Percentiles rank a stretch among this genome's conserved stretches.
Conservation (phyloP, 2,113 vertebrate species). For the Ciconia boyciana region DNA sequence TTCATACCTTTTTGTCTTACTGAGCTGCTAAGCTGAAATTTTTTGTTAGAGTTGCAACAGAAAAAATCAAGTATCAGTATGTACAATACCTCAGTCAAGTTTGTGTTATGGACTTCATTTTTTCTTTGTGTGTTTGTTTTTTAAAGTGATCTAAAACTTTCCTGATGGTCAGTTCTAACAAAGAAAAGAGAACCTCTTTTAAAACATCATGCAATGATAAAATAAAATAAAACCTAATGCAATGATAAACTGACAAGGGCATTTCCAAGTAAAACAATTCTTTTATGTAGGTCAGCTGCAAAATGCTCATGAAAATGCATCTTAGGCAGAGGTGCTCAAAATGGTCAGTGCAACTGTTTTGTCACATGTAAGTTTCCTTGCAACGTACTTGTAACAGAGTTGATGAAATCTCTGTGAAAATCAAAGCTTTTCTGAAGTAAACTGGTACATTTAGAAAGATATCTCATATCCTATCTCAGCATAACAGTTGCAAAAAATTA, state of each 20-base stretch:
- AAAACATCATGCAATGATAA: background rate
- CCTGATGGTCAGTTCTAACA: background rate
- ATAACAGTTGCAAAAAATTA: background rate
- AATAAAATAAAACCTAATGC: background rate
- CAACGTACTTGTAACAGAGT: background rate
- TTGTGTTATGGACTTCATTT: background rate
- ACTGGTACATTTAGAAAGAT: background rate
- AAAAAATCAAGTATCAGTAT: background rate
- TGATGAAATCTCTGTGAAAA: background rate
- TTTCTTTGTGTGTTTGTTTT: background rate
- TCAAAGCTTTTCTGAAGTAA: background rate
- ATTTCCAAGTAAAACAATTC: constrained; percentile 34
- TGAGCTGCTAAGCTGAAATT: background rate
- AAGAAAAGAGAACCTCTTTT: background rate
- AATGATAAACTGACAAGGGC: background rate
- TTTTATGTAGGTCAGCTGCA: constrained; percentile 29
- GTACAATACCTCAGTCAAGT: background rate
- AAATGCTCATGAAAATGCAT: background rate
- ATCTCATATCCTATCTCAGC: background rate
- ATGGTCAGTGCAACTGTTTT: background rate
- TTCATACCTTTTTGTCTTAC: background rate
- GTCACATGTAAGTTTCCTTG: background rate
- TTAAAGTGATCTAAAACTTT: background rate
- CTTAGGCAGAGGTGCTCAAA: background rate
- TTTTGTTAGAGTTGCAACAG: background rate